Conservation (phyloP, 1,140 invertebrate species). For the Andrena cerasifolii region DNA sequence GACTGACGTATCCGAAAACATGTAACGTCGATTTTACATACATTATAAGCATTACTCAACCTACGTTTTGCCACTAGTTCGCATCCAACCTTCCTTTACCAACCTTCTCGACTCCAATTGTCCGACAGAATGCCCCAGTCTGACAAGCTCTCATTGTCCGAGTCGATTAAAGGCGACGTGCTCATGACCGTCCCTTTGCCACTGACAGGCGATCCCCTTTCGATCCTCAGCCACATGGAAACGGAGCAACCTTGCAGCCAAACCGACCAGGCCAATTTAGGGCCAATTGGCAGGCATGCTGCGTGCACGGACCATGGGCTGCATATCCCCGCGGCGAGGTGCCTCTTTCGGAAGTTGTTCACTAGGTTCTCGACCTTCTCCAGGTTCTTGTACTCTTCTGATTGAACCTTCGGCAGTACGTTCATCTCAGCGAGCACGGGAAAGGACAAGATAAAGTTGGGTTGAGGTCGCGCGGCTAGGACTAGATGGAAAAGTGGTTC, state of each 20-base stretch:
- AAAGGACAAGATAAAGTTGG: slow-evolving; percentile 85
- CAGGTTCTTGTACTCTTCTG: slow-evolving; percentile 67
- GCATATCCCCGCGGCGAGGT: slow-evolving; percentile 74
- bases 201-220: slow-evolving; percentile 70
- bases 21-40: slow-evolving; percentile 36
- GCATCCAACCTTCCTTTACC: background rate
- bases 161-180: slow-evolving; percentile 66
- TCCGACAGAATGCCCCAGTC: slow-evolving; percentile 81
- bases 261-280: slow-evolving; percentile 83
- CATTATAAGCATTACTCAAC: too few relatives aligned
- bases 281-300: slow-evolving; percentile 81
- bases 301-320: slow-evolving; percentile 83
- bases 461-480: slow-evolving; percentile 79
- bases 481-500: slow-evolving; percentile 82
- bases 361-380: slow-evolving; percentile 76
- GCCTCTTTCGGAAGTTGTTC: slow-evolving; percentile 75
- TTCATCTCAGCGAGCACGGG: slow-evolving; percentile 71
- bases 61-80: too few relatives aligned
- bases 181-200: slow-evolving; percentile 56
- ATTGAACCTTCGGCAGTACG: slow-evolving; percentile 25
- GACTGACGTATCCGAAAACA: slow-evolving; percentile 62
- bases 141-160: slow-evolving; percentile 76
- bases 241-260: slow-evolving; percentile 86
- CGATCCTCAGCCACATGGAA: slow-evolving; percentile 83
- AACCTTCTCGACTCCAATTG: slow-evolving; percentile 80